A percentile compares a stretch with the other conserved stretches of the same genome.
phyloP scores from a whole-genome alignment of 2,888 invertebrate genomes.

The Drosophila antonietae region DNA sequence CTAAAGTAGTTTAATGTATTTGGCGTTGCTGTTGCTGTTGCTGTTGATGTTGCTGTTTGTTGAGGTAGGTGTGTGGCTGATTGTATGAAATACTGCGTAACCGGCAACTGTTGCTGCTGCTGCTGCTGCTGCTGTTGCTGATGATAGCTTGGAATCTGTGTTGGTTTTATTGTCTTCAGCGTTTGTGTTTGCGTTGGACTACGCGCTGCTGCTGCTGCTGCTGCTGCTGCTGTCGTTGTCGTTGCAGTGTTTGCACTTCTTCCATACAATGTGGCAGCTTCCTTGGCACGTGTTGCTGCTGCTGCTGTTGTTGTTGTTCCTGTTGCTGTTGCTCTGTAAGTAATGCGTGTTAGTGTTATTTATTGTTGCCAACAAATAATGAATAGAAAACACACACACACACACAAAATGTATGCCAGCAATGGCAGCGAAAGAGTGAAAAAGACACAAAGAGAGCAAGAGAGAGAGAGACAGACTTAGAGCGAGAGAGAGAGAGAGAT shows the following conservation, averaged over 20 bases:
- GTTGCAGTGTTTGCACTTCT: conserved; percentile 6
- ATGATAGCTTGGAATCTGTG: conserved; percentile 84
- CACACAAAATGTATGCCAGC: conserved; percentile 49
- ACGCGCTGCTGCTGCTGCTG: conserved; percentile 35
- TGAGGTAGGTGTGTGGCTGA: conserved; percentile 78
- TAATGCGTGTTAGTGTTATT: conserved; percentile 17
- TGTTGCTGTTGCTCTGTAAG: conserved; percentile 57
- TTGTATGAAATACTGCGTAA: conserved; percentile 68
- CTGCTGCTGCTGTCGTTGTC: background rate
- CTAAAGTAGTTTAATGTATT: conserved; percentile 54
- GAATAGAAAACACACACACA: conserved; percentile 42
- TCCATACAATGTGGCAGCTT: conserved; percentile 51
- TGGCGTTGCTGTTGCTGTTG: conserved; percentile 18
- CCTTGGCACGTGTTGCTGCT: conserved; percentile 33
- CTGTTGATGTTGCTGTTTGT: conserved; percentile 40
- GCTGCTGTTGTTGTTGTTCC: conserved; percentile 9
- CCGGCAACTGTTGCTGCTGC: conserved; percentile 46
- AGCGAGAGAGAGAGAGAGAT: background rate
- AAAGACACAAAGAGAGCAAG: conserved; percentile 26
- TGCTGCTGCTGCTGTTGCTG: conserved; percentile 56
- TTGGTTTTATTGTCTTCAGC: conserved; percentile 73
- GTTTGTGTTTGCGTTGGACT: conserved; percentile 64
- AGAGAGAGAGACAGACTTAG: background rate
- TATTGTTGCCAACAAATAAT: conserved; percentile 2
- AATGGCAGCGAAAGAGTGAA: conserved; percentile 40